A percentile compares a stretch with the other conserved stretches of the same genome.
These are phyloP conservation scores for Drosophila prolongata DNA, from an alignment of 2,888 invertebrate species.

Conservation along the genomic window DNA sequence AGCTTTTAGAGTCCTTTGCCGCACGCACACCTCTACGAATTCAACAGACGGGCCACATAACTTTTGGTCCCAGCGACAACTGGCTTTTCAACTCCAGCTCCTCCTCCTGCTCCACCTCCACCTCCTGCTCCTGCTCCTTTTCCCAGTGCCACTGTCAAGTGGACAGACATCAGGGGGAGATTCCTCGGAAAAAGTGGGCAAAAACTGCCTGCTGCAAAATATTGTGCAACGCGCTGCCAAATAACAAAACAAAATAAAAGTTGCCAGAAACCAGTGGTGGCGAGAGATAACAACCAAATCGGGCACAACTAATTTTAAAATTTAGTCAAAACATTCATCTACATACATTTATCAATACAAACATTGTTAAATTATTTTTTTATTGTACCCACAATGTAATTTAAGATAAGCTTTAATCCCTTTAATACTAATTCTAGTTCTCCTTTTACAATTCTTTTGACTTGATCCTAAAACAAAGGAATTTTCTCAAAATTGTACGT, in stretches of 20 bases:
- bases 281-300: not conserved
- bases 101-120: conserved; percentile 17
- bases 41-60: conserved; percentile 31
- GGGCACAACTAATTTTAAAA: no score
- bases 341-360: no score
- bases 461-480: no score
- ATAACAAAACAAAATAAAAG: conserved; percentile 50
- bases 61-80: conserved; percentile 60
- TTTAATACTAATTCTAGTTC: no score
- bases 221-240: conserved; percentile 78
- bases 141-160: conserved; percentile 61
- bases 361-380: no score
- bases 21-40: conserved; percentile 20
- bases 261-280: conserved; percentile 10
- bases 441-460: no score
- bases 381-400: no score
- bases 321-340: no score
- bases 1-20: conserved; percentile 46
- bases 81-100: conserved; percentile 68
- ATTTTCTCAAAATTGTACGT: no score
- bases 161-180: conserved; percentile 55
- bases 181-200: conserved; percentile 19
- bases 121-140: conserved; percentile 9
- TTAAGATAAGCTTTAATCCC: no score
- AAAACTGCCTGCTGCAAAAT: conserved; percentile 58